Conservation (phyloP, 2,797 vertebrate genomes). For the Xiphorhynchus erythropygius region DNA sequence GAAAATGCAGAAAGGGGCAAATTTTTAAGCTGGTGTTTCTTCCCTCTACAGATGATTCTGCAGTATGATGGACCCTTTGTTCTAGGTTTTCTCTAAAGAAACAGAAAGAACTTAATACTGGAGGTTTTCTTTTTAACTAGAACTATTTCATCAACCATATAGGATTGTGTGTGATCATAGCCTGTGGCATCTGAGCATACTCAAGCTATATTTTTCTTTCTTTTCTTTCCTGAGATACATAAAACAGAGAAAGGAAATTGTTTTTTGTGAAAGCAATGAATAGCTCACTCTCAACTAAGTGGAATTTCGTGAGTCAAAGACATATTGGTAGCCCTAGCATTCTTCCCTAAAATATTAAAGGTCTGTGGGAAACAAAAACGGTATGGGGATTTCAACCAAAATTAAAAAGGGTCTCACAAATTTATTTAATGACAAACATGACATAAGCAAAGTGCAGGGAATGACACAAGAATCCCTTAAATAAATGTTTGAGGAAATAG, state of each 20-base stretch:
- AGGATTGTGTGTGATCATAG: background rate
- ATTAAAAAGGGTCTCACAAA: background rate
- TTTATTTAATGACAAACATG: background rate
- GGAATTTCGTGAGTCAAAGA: background rate
- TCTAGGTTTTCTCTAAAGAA: background rate
- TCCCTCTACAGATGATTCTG: background rate
- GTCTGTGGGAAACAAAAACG: background rate
- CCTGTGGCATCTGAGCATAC: background rate
- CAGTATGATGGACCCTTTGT: background rate
- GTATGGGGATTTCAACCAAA: background rate
- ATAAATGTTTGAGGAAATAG: background rate
- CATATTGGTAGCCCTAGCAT: background rate
- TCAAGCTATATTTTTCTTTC: background rate
- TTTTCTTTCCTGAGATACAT: fast-evolving
- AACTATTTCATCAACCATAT: background rate
- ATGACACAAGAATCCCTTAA: background rate
- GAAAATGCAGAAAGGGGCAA: background rate
- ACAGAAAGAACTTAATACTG: background rate
- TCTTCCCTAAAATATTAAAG: background rate
- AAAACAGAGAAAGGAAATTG: background rate
- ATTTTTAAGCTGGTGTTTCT: background rate
- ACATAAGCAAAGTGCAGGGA: background rate
- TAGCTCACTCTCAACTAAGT: background rate
- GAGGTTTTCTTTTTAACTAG: background rate
- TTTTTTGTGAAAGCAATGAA: background rate